Conservation (phyloP, 2,113 vertebrate species). For the Hippoglossus stenolepis region DNA sequence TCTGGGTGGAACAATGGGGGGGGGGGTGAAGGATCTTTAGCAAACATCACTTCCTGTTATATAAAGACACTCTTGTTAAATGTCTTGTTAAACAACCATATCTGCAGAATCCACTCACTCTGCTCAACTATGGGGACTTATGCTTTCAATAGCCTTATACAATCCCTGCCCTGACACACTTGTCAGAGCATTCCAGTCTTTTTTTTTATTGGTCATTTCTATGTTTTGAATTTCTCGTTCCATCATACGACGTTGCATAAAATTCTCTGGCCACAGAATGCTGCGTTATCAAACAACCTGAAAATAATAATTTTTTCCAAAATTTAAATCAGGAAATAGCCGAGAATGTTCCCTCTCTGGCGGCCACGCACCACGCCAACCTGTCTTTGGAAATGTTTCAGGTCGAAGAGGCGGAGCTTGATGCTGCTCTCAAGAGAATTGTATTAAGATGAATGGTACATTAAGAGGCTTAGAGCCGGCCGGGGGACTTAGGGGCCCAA, state of each 20-base stretch:
- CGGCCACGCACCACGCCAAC: constrained; percentile 19
- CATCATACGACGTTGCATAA: constrained; percentile 13
- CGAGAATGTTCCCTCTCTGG: constrained; percentile 19
- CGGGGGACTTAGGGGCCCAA: constrained; percentile 34
- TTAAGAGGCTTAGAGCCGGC: constrained; percentile 32
- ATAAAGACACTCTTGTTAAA: constrained; percentile 42
- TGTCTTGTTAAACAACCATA: constrained; percentile 21
- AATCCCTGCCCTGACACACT: constrained; percentile 69
- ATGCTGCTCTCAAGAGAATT: constrained; percentile 36
- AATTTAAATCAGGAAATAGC: constrained; percentile 14
- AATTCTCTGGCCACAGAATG: constrained; percentile 33
- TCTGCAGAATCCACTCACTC: constrained; percentile 44
- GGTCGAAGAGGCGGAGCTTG: constrained; percentile 21
- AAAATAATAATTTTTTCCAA: neutral
- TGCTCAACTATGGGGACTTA: constrained; percentile 57
- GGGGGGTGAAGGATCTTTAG: constrained; percentile 21
- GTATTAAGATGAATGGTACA: constrained; percentile 41
- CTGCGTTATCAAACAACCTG: constrained; percentile 31
- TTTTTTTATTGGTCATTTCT: constrained; percentile 58
- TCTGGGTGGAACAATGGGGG: neutral
- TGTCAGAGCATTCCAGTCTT: constrained; percentile 47
- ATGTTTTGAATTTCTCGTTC: constrained; percentile 60
- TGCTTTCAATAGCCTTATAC: constrained; percentile 80
- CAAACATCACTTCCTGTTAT: constrained; percentile 44
- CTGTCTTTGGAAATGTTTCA: constrained; percentile 18